phyloP scores from a whole-genome alignment of 2,797 vertebrate genomes.

The Streptopelia turtur region DNA sequence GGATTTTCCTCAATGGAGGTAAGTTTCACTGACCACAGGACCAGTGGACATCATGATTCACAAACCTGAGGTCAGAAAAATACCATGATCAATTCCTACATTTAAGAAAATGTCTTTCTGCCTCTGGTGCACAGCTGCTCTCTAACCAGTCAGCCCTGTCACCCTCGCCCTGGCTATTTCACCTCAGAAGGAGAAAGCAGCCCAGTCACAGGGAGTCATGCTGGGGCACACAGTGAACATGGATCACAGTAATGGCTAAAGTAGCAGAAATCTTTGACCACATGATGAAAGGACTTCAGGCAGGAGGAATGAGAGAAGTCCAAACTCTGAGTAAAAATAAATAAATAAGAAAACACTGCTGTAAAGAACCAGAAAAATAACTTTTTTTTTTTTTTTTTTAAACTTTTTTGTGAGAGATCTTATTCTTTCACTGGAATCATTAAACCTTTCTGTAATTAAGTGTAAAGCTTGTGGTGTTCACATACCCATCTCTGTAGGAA shows the following conservation, averaged over 20 bases:
- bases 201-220: fast-evolving
- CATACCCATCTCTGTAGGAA: slow-evolving; percentile 19
- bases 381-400: not conserved
- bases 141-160: not conserved
- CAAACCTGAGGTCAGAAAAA: not conserved
- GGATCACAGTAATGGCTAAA: not conserved
- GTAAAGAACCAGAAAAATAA: not conserved
- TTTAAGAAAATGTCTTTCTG: not conserved
- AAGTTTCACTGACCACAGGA: not conserved
- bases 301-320: not conserved
- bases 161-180: not conserved
- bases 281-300: not conserved
- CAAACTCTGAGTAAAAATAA: not conserved
- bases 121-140: not conserved
- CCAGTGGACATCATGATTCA: not conserved
- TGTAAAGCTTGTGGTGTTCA: slow-evolving; percentile 8
- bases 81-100: not conserved
- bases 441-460: not conserved
- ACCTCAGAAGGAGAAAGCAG: not conserved
- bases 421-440: not conserved
- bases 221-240: not conserved
- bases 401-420: not conserved
- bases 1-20: not conserved
- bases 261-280: not conserved
- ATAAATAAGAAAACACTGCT: not conserved